Evolutionary conservation across 2,797 vertebrate species (phyloP), one percentile per base, ranked within the genome.

Genomic region (Sphenodon punctatus): DNA sequence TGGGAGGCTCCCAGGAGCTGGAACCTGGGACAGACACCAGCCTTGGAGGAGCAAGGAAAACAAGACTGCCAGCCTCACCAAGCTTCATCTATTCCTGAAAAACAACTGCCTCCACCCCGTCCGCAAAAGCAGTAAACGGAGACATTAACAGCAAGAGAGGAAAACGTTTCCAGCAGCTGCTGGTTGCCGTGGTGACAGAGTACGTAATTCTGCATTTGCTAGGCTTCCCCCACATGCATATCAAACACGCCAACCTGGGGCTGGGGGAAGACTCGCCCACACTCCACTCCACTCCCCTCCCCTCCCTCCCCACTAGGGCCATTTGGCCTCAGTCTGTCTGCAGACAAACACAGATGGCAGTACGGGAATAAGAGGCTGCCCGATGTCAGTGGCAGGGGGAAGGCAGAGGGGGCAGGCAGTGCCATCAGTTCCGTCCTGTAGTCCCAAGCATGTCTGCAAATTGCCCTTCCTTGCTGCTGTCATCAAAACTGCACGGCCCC

Each of bases 401-500:
- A 32, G 67, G 42, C 34, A 38, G 86, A 60, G 16, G 12, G 39
- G 65, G 4, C 4, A 34, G 72, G 58, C 85, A 79, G 38, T 60
- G 74, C 67, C 72, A 36, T 41, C 30, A 42, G 36, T 19, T 27
- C 23, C 20, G 51, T 32, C 72, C 60, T 45, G 45, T 32, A 15
- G 30, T 41, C 60, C 66, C 76, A 23, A 16, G 48, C 25, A 16
- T 15, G 12, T 16, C 27, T 6, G 58, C 46, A 70, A 41, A 74
- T n/a, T 30, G 84, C 74, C 69, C 82, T 49, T 88, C 83, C 78
- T 66, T 8, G 1, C 75, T 0, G 10, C 69, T 10, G 9, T 69
- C 22, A 25, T 97, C 96, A 99, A 94, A 99, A 99, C 96, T 99
- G 98, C 78, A 99, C 98, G 0, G 98, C 97, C 3, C 97, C 97